A percentile compares a stretch with the other conserved stretches of the same genome.
Evolutionary conservation across 2,113 vertebrate genomes (phyloP).

Genomic region (Dipodomys stephensi): DNA sequence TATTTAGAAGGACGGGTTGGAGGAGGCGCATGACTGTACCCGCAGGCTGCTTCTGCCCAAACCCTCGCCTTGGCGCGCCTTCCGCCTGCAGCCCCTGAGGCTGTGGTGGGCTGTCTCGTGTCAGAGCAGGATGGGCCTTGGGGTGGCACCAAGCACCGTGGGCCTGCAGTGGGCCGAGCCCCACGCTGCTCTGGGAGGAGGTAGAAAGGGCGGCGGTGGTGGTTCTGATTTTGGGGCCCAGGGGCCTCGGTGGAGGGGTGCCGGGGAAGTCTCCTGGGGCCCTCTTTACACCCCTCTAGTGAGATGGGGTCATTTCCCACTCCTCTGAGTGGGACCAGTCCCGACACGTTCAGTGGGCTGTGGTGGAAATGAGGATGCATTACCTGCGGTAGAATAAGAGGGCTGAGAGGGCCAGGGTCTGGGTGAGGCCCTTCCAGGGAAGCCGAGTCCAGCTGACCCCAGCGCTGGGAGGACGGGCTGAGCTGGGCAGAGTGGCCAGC

Average conservation of each 20-base stretch:
- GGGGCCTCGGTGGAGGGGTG: no score
- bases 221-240: neutral
- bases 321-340: no score
- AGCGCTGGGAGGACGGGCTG: fast-evolving
- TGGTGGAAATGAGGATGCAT: fast-evolving
- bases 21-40: fast-evolving
- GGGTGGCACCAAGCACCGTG: fast-evolving
- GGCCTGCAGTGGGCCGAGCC: neutral
- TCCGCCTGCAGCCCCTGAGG: neutral
- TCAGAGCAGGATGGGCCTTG: neutral
- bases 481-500: neutral
- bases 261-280: neutral
- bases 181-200: fast-evolving
- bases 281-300: fast-evolving
- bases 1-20: fast-evolving
- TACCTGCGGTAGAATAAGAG: no score
- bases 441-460: fast-evolving
- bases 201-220: neutral
- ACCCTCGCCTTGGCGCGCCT: neutral
- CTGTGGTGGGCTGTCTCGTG: neutral
- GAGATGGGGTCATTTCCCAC: fast-evolving
- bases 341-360: neutral
- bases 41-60: fast-evolving
- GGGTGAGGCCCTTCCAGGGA: neutral
- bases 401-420: neutral